A percentile compares a stretch with the other conserved stretches of the same genome.
These are phyloP conservation scores for Trematomus bernacchii DNA, from an alignment of 2,797 vertebrate genomes.

Conservation along the genomic window DNA sequence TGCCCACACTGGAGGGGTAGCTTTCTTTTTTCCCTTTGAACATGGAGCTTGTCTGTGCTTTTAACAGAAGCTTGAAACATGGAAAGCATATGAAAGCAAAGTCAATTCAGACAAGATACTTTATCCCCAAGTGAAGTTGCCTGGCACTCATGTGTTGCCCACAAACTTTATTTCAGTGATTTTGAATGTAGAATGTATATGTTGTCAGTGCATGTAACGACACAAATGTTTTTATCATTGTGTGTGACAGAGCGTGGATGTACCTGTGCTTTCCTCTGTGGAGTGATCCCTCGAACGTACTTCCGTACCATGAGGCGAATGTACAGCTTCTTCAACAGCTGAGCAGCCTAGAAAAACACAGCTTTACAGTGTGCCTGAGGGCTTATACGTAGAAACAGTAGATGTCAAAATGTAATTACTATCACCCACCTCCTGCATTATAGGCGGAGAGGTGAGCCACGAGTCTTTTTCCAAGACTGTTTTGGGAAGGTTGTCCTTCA, in stretches of 20 bases:
- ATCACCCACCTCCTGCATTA: constrained; percentile 87
- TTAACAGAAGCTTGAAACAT: constrained; percentile 88
- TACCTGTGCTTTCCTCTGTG: constrained; percentile 90
- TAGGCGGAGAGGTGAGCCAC: constrained; percentile 91
- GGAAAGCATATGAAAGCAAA: not conserved
- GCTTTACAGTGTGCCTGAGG: not conserved
- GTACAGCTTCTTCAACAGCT: constrained; percentile 88
- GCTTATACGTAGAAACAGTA: not conserved
- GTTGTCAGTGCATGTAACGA: not conserved
- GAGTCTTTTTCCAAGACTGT: constrained; percentile 86
- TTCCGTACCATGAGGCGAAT: constrained; percentile 87
- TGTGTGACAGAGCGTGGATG: not conserved
- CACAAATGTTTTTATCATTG: not conserved
- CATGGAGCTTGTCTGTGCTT: constrained; percentile 87
- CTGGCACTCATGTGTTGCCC: not conserved
- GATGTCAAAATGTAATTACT: not conserved
- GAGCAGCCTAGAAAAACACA: constrained; percentile 78
- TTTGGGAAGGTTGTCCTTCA: constrained; percentile 90
- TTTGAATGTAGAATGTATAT: not conserved
- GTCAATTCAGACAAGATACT: not conserved
- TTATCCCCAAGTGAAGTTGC: not conserved
- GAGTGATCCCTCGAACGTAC: constrained; percentile 85
- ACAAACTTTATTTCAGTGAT: not conserved
- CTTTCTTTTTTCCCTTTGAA: constrained; percentile 94
- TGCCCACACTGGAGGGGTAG: constrained; percentile 87